These are phyloP conservation scores for Anarhynchus alexandrinus DNA, from an alignment of 2,113 vertebrate species.

Conservation along the genomic window DNA sequence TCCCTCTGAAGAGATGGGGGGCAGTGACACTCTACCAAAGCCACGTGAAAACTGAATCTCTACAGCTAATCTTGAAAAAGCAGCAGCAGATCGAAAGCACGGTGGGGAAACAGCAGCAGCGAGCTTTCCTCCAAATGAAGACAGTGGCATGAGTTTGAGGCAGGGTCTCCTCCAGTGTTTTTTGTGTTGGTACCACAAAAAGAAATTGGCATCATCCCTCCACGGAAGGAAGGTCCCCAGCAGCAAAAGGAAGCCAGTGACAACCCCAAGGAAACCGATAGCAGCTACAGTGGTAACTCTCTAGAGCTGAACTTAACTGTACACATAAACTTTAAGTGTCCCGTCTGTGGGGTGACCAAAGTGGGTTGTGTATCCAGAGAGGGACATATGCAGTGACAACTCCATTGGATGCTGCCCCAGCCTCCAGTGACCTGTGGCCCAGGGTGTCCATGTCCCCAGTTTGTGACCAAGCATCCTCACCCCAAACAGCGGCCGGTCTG, in stretches of 20 bases:
- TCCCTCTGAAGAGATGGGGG: not conserved
- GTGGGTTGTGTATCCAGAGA: accelerated
- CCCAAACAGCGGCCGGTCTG: not conserved
- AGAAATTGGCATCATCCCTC: not conserved
- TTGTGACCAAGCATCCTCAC: not conserved
- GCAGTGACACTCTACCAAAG: not conserved
- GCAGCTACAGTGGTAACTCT: not conserved
- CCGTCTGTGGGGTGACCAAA: not conserved
- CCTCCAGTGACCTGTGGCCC: not conserved
- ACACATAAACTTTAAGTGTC: accelerated
- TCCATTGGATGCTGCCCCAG: not conserved
- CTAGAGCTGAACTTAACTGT: not conserved
- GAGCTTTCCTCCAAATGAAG: not conserved
- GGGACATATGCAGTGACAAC: accelerated
- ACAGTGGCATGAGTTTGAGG: accelerated
- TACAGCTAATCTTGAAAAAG: not conserved
- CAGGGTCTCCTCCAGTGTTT: not conserved
- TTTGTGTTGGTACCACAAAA: not conserved
- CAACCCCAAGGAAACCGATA: not conserved
- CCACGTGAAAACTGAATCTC: not conserved
- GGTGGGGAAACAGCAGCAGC: not conserved
- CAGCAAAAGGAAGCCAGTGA: not conserved
- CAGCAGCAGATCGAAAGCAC: not conserved
- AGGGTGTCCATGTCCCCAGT: not conserved
- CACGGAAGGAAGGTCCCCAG: accelerated